Percentiles rank a stretch among this genome's conserved stretches.
Evolutionary conservation across 2,888 invertebrate genomes (phyloP).

Genomic region (Nipponacmea schrenckii): DNA sequence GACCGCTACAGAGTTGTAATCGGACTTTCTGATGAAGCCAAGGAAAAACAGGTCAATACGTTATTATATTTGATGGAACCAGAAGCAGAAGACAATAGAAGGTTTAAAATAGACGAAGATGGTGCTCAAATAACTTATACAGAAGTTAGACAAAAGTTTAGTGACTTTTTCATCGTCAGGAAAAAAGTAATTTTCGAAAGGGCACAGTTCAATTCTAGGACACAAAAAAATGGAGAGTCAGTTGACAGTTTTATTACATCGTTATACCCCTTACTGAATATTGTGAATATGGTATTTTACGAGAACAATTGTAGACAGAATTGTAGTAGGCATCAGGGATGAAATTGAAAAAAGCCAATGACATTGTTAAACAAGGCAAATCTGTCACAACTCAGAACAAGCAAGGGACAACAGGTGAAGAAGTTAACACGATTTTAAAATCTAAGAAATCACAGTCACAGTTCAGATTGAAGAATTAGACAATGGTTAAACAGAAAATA

Average conservation of each 20-base stretch:
- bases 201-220: neutral
- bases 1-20: neutral
- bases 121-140: neutral
- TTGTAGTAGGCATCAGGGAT: neutral
- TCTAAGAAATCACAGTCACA: too few relatives aligned
- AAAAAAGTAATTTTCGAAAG: neutral
- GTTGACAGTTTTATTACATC: neutral
- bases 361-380: neutral
- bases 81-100: neutral
- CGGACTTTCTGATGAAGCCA: neutral
- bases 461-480: too few relatives aligned
- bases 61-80: neutral
- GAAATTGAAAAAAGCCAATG: neutral
- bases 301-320: neutral
- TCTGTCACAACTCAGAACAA: neutral
- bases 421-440: too few relatives aligned
- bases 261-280: neutral
- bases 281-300: neutral
- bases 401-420: too few relatives aligned
- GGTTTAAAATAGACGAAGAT: neutral
- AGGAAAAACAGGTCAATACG: neutral
- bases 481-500: too few relatives aligned
- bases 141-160: neutral
- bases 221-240: neutral
- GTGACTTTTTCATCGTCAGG: neutral